Evolutionary conservation across 2,888 invertebrate species (phyloP).

Genomic region (Tuberolachnus salignus): DNA sequence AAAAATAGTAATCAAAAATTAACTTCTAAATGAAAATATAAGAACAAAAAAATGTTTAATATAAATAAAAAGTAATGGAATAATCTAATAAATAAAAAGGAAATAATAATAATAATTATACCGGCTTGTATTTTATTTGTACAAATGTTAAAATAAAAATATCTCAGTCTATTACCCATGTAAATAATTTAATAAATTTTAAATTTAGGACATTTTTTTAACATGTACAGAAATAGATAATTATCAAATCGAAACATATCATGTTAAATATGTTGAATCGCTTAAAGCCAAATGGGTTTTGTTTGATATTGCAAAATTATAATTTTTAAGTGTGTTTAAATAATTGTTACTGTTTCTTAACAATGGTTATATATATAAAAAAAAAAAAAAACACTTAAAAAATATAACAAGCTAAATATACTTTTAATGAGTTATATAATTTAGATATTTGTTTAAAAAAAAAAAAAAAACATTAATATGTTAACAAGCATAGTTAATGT

Average conservation of each 20-base stretch:
- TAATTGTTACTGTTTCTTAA: slow-evolving; percentile 52
- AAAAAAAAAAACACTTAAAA: slow-evolving; percentile 43
- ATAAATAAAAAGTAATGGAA: not conserved
- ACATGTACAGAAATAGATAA: slow-evolving; percentile 19
- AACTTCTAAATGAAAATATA: slow-evolving; percentile 13
- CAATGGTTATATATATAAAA: slow-evolving; percentile 46
- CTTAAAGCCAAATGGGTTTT: slow-evolving; percentile 2
- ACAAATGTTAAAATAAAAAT: slow-evolving; percentile 30
- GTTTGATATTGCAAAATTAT: slow-evolving; percentile 33
- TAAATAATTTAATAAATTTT: slow-evolving; percentile 36
- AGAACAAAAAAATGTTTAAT: not conserved
- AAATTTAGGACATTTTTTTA: slow-evolving; percentile 41
- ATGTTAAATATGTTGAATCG: slow-evolving; percentile 17
- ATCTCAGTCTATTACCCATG: slow-evolving; percentile 17
- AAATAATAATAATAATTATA: slow-evolving; percentile 5
- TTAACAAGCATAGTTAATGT: slow-evolving; percentile 11
- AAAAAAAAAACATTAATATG: slow-evolving; percentile 17
- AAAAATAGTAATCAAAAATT: slow-evolving; percentile 4
- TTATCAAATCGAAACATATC: slow-evolving; percentile 24
- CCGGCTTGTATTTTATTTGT: slow-evolving; percentile 1
- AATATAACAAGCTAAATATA: slow-evolving; percentile 35
- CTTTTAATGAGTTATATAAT: slow-evolving; percentile 38
- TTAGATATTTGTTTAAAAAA: slow-evolving; percentile 38
- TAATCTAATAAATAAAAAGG: slow-evolving; percentile 4
- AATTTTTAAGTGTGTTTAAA: slow-evolving; percentile 27